Conservation (phyloP, 2,113 vertebrate genomes). For the Anser brachyrhynchus region DNA sequence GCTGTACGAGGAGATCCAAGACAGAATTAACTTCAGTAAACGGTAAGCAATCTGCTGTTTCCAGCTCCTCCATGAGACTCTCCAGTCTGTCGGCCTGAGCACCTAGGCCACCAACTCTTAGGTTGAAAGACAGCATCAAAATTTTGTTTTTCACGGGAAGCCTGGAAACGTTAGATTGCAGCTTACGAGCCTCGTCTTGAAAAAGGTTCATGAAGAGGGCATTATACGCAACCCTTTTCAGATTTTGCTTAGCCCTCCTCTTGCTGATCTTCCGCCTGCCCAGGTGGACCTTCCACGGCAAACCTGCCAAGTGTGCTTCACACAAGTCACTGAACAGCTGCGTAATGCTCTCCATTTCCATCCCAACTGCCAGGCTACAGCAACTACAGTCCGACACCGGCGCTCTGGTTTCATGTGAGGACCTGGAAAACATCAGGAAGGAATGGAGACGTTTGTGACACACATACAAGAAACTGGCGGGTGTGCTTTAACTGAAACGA, state of each 20-base stretch:
- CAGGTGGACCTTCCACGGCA: constrained; percentile 81
- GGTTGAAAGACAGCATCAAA: constrained; percentile 93
- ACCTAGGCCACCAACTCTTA: constrained; percentile 86
- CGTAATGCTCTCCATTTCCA: constrained; percentile 85
- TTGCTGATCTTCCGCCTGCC: constrained; percentile 72
- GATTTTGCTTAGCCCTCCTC: constrained; percentile 73
- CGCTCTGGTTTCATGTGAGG: not conserved
- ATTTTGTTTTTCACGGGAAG: constrained; percentile 89
- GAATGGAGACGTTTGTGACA: fast-evolving
- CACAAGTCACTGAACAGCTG: constrained; percentile 88
- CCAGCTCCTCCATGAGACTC: constrained; percentile 81
- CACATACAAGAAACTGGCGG: not conserved
- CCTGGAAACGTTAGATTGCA: constrained; percentile 53
- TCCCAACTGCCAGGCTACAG: not conserved
- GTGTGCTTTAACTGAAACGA: not conserved
- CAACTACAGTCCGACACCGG: not conserved
- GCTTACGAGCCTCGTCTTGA: constrained; percentile 75
- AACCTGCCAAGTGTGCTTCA: constrained; percentile 81
- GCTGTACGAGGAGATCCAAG: constrained; percentile 87
- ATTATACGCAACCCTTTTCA: constrained; percentile 85
- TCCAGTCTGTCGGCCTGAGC: constrained; percentile 90
- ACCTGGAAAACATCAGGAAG: constrained; percentile 9
- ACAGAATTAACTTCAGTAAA: constrained; percentile 80
- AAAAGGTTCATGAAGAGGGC: constrained; percentile 88
- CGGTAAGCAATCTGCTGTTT: constrained; percentile 49